Base-by-base conservation (phyloP, 2,113 vertebrate genomes). In the Charadrius vociferus region DNA sequence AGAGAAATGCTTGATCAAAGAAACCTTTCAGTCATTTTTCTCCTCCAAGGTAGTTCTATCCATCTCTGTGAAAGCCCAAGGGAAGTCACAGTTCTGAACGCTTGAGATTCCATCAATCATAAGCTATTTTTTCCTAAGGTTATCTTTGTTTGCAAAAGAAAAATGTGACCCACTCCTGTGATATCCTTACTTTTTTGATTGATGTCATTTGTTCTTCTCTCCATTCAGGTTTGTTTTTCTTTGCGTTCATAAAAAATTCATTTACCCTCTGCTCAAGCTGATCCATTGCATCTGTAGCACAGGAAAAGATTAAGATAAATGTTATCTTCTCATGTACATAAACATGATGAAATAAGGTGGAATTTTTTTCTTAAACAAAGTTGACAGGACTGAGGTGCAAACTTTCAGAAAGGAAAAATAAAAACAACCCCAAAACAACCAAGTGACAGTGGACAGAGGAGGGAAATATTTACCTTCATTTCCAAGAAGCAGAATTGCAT, bases 221-320 rank as follows among this genome's bases (percentile, higher is more conserved):
- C 99, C 99, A 99, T 96, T 99, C 99, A 2, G 99, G 99, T 96
- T 99, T 99, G 98, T 99, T 99, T 98, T 99, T 99, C 98, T 99
- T 99, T 41, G 99, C 99, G 19, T 99, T 99, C 97, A 99, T 98
- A 93, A 99, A 99, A 97, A 99, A 99, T 98, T 99, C 99, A 82
- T 99, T 99, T 78, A 99, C 99, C 91, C 99, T 99, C 97, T 99
- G 99, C 94, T 99, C 99, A 97, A 99, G 98, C 94, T 99, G 99
- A 98, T 99, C 99, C 90, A 99, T 99, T 93, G 99, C 99, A 97
- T 99, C 99, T 99, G 96, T 43, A 97, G 93, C 77, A 98, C 11
- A 96, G 61, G 81, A 93, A 96, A 98, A 95, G 96, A 97, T 80
- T 73, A 95, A 93, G 70, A 78, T 32, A 73, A 53, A 45, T 43